phyloP scores from a whole-genome alignment of 2,888 invertebrate species.

The Scrobipalpa atriplicella region DNA sequence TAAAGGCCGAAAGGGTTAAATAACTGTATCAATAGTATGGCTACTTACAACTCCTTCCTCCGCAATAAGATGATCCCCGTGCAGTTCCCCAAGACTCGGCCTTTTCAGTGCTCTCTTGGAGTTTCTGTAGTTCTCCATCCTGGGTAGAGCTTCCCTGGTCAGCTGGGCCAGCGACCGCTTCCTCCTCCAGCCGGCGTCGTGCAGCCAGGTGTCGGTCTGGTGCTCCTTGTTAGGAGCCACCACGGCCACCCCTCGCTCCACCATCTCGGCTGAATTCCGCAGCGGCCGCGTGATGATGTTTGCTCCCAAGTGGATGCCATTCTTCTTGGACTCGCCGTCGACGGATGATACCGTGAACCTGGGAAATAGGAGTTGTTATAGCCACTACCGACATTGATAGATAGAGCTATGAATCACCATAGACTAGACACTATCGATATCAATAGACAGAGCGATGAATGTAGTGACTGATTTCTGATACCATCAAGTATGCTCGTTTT shows the following conservation, averaged over 20 bases:
- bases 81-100: constrained; percentile 92
- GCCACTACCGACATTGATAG: too few relatives aligned
- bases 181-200: constrained; percentile 75
- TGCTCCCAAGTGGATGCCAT: constrained; percentile 76
- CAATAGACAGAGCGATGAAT: too few relatives aligned
- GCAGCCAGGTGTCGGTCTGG: constrained; percentile 68
- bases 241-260: constrained; percentile 52
- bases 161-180: constrained; percentile 85
- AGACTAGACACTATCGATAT: not conserved
- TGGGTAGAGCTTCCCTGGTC: constrained; percentile 90
- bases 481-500: too few relatives aligned
- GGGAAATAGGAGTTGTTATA: not conserved
- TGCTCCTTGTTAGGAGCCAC: constrained; percentile 38
- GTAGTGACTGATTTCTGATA: too few relatives aligned
- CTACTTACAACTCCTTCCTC: constrained; percentile 61
- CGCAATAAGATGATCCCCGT: constrained; percentile 83
- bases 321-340: constrained; percentile 69
- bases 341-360: constrained; percentile 73
- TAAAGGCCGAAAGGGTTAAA: too few relatives aligned
- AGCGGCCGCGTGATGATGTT: constrained; percentile 71
- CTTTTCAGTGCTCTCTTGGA: constrained; percentile 89
- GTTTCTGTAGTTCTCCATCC: constrained; percentile 92
- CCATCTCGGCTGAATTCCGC: constrained; percentile 62
- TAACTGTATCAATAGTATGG: not conserved
- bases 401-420: too few relatives aligned